These are phyloP conservation scores for Thaleichthys pacificus DNA, from an alignment of 2,797 vertebrate genomes.

Conservation along the genomic window DNA sequence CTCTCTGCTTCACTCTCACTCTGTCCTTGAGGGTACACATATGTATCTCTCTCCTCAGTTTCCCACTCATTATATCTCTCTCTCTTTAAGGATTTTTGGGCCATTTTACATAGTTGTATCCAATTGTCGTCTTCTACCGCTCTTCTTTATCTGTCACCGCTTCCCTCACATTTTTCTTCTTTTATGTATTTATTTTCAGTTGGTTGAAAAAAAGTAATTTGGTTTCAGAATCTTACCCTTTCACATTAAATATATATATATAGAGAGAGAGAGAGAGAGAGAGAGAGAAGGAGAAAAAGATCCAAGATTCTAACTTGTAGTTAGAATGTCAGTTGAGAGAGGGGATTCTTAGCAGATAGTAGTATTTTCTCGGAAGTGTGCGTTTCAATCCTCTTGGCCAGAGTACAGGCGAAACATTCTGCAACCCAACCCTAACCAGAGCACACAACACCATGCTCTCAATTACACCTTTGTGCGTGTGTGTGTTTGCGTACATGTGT, in stretches of 20 bases:
- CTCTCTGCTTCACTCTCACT: neutral
- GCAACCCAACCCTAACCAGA: constrained; percentile 53
- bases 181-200: too few species aligned
- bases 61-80: too few species aligned
- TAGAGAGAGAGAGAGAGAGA: neutral
- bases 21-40: neutral
- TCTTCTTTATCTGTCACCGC: too few species aligned
- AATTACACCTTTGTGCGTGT: constrained; percentile 32
- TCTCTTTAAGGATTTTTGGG: too few species aligned
- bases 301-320: neutral
- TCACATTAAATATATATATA: neutral
- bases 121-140: neutral
- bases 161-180: too few species aligned
- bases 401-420: constrained; percentile 49
- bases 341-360: neutral
- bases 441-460: constrained; percentile 54
- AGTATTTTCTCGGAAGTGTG: neutral
- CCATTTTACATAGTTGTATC: neutral
- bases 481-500: neutral
- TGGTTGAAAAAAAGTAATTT: too few species aligned
- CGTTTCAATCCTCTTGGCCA: constrained; percentile 23
- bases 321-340: neutral
- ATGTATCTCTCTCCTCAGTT: too few species aligned
- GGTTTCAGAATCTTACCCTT: neutral
- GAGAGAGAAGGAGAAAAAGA: too few species aligned